Percentiles rank a stretch among this genome's conserved stretches.
Conservation (phyloP, 1,140 invertebrate species). For the Reticulitermes speratus region DNA sequence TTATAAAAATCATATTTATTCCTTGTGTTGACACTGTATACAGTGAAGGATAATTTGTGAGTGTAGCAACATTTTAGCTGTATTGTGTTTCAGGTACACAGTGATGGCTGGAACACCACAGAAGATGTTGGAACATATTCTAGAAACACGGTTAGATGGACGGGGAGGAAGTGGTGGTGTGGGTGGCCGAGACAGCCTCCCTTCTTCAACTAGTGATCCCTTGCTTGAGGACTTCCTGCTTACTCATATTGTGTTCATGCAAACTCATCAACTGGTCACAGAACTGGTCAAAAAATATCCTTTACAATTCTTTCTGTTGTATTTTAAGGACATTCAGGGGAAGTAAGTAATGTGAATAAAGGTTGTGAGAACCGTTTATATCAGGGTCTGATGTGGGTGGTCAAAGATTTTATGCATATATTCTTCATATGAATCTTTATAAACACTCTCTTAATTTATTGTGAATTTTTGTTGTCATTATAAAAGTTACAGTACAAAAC, state of each 20-base stretch:
- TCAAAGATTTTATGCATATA: no score
- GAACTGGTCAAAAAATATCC: constrained; percentile 77
- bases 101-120: constrained; percentile 86
- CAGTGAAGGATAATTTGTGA: no score
- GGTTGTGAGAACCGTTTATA: no score
- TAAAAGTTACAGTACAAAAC: no score
- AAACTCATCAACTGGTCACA: constrained; percentile 71
- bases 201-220: constrained; percentile 55
- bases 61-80: no score
- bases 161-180: constrained; percentile 44
- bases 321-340: neutral
- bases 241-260: constrained; percentile 86
- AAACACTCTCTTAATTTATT: no score
- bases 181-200: constrained; percentile 48
- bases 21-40: no score
- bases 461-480: no score
- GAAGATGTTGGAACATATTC: constrained; percentile 84
- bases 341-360: no score
- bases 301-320: constrained; percentile 46
- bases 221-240: constrained; percentile 84
- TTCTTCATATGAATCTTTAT: no score
- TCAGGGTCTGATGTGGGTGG: no score
- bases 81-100: constrained; percentile 64
- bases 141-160: constrained; percentile 76
- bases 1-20: no score